Evolutionary conservation across 35 echinoderm and acorn worm species (phyloP), one percentile per base, ranked within the genome.

Genomic region (Antedon bifida): DNA sequence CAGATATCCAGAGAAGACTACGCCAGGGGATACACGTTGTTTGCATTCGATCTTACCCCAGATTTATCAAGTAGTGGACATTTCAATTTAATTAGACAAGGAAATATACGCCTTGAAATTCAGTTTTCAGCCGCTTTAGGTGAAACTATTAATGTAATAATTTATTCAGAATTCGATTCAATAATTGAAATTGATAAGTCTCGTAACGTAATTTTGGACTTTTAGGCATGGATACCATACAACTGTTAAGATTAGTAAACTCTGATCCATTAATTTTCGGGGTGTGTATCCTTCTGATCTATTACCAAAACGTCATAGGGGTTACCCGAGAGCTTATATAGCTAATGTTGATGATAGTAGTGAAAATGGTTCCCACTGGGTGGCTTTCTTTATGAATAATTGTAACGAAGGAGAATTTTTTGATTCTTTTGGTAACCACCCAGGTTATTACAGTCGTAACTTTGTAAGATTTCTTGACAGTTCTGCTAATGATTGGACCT

Each of bases 221-320:
- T 84, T 75, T 73, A n/a, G 32, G 10, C 35, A 84, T 84, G 64
- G 64, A 84, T 75, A 84, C 83, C 7, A 33, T 23, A 29, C 83
- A 84, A 75, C n/a, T 84, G 75, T 32, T 75, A 28, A 74, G 83
- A 33, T 44, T 44, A 44, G 16, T 44, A 44, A 44, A 44, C 5
- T 44, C 39, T 8, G 39, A 44, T 44, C 39, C 39, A 8, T 44
- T 44, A 16, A 44, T 44, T 44, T 44, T 44, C 39, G 39, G 39
- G 39, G 39, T 44, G 39, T 44, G 16, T 44, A 8, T 44, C 39
- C 39, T 44, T 44, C 39, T 44, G 39, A 44, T 44, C 39, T 5
- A 5, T 44, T 44, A 44, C 39, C 39, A 8, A 44, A 44, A 44
- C 5, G 39, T 5, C 5, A 44, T 5, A 44, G 16, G 39, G 39